phyloP scores from a whole-genome alignment of 2,888 invertebrate species.

The Seira ritae region DNA sequence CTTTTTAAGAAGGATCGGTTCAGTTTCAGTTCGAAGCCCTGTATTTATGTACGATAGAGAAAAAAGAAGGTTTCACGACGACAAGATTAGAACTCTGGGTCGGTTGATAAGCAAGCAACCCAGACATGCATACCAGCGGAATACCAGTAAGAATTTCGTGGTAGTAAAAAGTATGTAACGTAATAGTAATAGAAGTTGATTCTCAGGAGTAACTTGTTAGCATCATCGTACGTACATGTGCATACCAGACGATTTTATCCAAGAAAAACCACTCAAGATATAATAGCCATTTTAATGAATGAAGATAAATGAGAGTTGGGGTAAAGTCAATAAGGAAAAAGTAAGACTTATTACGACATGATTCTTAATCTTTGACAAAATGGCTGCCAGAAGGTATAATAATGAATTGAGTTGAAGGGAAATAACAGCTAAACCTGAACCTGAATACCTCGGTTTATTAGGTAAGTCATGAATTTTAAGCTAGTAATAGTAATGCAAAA shows the following conservation, averaged over 20 bases:
- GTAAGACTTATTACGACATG: slow-evolving; percentile 36
- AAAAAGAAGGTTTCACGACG: slow-evolving; percentile 43
- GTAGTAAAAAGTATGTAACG: neutral
- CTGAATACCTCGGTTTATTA: too few relatives aligned
- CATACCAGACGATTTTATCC: neutral
- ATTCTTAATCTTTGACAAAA: slow-evolving; percentile 42
- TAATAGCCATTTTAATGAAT: slow-evolving; percentile 59
- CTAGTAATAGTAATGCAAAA: neutral
- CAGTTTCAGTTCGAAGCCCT: neutral
- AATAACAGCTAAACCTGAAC: neutral
- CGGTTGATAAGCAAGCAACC: slow-evolving; percentile 58
- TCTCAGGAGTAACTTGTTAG: neutral
- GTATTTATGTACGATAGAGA: slow-evolving; percentile 4
- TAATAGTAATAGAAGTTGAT: neutral
- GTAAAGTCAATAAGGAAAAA: slow-evolving; percentile 29
- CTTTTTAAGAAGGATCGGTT: slow-evolving; percentile 7
- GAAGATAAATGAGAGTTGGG: slow-evolving; percentile 56
- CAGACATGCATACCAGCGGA: slow-evolving; percentile 43
- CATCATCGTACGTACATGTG: neutral
- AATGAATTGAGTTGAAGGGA: slow-evolving; percentile 12
- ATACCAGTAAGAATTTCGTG: neutral
- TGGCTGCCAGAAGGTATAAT: slow-evolving; percentile 1
- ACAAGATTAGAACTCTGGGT: slow-evolving; percentile 60
- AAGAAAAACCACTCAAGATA: slow-evolving; percentile 5
- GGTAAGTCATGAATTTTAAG: too few relatives aligned